phyloP scores from a whole-genome alignment of 2,113 vertebrate species.

The Myiozetetes cayanensis region DNA sequence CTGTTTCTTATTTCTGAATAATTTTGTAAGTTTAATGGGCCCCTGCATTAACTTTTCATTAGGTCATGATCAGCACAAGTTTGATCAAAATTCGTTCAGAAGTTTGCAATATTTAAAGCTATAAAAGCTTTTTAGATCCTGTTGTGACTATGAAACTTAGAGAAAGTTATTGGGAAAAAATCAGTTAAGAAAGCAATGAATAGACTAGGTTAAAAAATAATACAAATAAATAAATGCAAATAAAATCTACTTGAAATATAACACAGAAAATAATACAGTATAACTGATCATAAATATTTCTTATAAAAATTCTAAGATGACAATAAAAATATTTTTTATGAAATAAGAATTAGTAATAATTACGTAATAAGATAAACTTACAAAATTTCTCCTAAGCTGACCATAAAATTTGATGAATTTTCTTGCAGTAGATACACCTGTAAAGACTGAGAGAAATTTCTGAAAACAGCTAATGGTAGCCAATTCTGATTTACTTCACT shows the following conservation, averaged over 20 bases:
- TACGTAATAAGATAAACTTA: neutral
- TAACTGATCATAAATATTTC: neutral
- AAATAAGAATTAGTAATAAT: neutral
- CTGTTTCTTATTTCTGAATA: neutral
- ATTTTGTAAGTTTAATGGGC: neutral
- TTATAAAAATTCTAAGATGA: neutral
- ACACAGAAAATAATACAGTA: neutral
- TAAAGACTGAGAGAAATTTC: neutral
- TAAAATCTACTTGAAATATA: neutral
- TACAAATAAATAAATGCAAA: neutral
- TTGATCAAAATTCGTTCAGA: neutral
- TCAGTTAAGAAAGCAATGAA: neutral
- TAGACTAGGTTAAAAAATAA: neutral
- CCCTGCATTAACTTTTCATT: neutral
- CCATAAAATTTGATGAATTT: neutral
- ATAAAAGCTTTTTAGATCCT: neutral
- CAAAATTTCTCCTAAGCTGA: neutral
- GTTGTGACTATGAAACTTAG: neutral
- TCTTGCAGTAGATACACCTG: neutral
- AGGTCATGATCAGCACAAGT: neutral
- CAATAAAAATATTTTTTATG: neutral
- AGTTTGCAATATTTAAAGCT: neutral
- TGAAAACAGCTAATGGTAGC: neutral
- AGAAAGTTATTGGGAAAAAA: neutral
- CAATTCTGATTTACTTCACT: conserved; percentile 12